These are phyloP conservation scores for Zapus hudsonius DNA, from an alignment of 2,113 vertebrate species.

Conservation along the genomic window DNA sequence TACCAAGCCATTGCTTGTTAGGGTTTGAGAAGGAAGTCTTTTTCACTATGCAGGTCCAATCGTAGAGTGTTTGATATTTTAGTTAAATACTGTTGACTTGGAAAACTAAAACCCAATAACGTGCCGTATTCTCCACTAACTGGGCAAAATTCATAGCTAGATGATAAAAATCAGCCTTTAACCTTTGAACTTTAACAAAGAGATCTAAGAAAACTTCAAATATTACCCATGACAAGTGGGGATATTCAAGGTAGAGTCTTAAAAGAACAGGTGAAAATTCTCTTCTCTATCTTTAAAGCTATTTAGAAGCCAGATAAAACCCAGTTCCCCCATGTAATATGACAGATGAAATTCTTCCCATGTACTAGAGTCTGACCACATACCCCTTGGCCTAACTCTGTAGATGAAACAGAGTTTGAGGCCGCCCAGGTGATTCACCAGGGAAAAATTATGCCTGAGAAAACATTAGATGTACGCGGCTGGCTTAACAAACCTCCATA, in stretches of 20 bases:
- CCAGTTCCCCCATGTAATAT: neutral
- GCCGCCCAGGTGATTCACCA: neutral
- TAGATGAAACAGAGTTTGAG: neutral
- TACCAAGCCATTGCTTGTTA: slow-evolving; percentile 41
- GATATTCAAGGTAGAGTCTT: too few species aligned
- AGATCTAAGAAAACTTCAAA: neutral
- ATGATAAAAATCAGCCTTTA: slow-evolving; percentile 50
- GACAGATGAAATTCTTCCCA: neutral
- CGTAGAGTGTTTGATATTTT: slow-evolving; percentile 11
- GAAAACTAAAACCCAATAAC: slow-evolving; percentile 39
- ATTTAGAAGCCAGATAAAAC: neutral
- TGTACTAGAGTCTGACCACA: neutral
- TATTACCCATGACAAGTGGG: neutral
- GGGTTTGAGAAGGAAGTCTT: slow-evolving; percentile 38
- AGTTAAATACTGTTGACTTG: slow-evolving; percentile 58
- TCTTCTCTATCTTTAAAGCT: neutral
- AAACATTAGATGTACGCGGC: neutral
- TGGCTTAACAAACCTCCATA: slow-evolving; percentile 25
- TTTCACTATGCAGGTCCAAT: slow-evolving; percentile 45
- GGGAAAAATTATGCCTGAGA: neutral
- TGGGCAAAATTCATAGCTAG: slow-evolving; percentile 33
- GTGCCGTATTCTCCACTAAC: neutral
- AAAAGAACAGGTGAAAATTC: neutral
- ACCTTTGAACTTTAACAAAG: slow-evolving; percentile 21
- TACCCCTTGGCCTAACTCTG: neutral